Base-by-base conservation (phyloP, 2,797 vertebrate species). In the Cheirogaleus major region DNA sequence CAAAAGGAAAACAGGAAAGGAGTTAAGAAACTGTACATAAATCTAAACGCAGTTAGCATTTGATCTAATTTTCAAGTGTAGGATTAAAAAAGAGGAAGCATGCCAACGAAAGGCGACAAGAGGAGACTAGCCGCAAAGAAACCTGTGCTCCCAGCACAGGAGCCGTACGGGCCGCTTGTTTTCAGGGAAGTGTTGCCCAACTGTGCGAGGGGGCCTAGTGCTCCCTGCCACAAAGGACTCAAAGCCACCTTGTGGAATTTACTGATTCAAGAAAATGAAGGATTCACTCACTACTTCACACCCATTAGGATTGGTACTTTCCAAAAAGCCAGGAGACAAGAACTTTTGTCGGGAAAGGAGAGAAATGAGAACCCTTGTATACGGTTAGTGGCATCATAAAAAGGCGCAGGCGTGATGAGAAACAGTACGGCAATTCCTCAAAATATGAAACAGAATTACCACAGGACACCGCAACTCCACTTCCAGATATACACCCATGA, bases 11-110 rank as follows among this genome's bases (percentile, higher is more conserved):
- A 70, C 67, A 89, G 96, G 95, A 97, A 96, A 85, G 95, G 65
- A 75, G 97, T 93, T 93, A 95, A 72, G 38, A 96, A 98, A 98
- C 0, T 9, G 96, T 96, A 97, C 98, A 96, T 97, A 98, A 97
- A 97, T 0, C 0, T 30, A 17, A 97, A 97, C 35, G 32, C 14
- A 22, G 57, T 72, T 96, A 83, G 41, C 41, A 3, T 98, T 97
- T 97, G 95, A 98, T 98, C 98, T 98, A 95, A 97, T 97, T 97
- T 97, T 96, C 97, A 97, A 98, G 97, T 87, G 91, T 22, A 85
- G 93, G 87, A 97, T 97, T 97, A 52, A 65, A 91, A 96, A 95
- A 95, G 90, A 95, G 95, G 86, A 96, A 87, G 95, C 20, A 8
- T 88, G 32, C 59, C 87, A 89, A 97, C 95, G 88, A 95, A 70